Conservation (phyloP, 2,113 vertebrate genomes). For the Motacilla tschutschensis region DNA sequence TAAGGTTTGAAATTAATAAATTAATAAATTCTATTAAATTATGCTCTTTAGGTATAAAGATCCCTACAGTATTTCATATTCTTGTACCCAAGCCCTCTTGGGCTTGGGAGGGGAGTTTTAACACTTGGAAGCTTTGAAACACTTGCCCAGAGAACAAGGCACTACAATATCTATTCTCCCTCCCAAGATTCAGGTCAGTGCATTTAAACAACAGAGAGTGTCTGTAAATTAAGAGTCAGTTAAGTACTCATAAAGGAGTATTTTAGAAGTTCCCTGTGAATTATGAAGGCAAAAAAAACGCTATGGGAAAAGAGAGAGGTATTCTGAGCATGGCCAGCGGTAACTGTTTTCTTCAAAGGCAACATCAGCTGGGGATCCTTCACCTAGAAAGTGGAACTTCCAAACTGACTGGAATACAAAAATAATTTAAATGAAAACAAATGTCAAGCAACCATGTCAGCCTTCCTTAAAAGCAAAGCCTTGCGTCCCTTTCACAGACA, state of each 20-base stretch:
- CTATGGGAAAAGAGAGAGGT: background rate
- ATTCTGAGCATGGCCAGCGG: background rate
- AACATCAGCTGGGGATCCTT: background rate
- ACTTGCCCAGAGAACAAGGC: background rate
- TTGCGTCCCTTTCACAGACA: background rate
- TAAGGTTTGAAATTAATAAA: background rate
- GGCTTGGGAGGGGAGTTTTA: background rate
- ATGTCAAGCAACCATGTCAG: background rate
- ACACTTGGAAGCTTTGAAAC: background rate
- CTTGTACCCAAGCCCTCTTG: background rate
- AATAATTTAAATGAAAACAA: background rate
- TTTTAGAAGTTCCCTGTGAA: background rate
- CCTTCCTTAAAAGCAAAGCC: background rate
- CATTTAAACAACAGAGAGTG: background rate
- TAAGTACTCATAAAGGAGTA: background rate
- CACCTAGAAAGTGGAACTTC: background rate
- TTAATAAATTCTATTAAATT: background rate
- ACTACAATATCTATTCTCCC: background rate
- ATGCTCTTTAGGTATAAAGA: background rate
- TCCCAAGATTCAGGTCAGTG: background rate
- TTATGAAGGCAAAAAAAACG: background rate
- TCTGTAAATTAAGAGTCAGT: background rate
- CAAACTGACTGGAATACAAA: background rate
- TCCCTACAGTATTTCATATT: background rate
- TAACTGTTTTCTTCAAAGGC: background rate